These are phyloP conservation scores for Phalacrocorax pelagicus DNA, from an alignment of 2,113 vertebrate species.

Conservation along the genomic window DNA sequence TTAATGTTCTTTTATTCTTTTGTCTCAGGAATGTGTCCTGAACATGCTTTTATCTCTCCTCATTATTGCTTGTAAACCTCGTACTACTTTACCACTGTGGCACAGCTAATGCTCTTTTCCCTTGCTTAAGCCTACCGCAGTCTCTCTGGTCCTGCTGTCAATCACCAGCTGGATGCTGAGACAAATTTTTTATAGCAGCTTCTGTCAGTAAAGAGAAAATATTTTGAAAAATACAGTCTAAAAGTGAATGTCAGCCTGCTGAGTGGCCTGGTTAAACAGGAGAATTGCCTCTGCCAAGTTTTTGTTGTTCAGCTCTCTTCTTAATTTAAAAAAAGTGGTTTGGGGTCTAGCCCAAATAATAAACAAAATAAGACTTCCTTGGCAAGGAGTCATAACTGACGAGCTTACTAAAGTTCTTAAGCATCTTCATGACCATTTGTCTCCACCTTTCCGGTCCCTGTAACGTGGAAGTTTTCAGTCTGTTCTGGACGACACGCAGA, in stretches of 20 bases:
- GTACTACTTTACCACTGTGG: neutral
- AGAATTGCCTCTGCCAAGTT: conserved; percentile 7
- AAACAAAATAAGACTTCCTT: conserved; percentile 24
- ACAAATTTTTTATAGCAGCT: conserved; percentile 33
- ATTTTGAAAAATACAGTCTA: conserved; percentile 45
- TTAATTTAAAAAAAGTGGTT: neutral
- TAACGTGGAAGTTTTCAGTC: neutral
- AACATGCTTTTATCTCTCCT: neutral
- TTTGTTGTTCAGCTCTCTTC: neutral
- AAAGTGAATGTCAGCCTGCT: conserved; percentile 11
- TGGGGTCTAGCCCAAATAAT: conserved; percentile 18
- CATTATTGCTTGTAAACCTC: neutral
- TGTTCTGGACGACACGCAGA: neutral
- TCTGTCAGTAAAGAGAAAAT: conserved; percentile 51
- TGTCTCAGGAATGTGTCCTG: neutral
- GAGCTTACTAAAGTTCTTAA: conserved; percentile 1
- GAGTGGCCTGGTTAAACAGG: conserved; percentile 4
- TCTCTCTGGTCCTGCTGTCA: conserved; percentile 33
- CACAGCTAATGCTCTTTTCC: neutral
- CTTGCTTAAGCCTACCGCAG: neutral
- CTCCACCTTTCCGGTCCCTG: neutral
- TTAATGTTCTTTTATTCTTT: neutral
- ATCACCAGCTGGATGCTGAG: conserved; percentile 28
- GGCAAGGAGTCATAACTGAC: neutral
- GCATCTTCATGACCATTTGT: neutral